phyloP scores from a whole-genome alignment of 2,888 invertebrate species.

The Drosophila subquinaria region DNA sequence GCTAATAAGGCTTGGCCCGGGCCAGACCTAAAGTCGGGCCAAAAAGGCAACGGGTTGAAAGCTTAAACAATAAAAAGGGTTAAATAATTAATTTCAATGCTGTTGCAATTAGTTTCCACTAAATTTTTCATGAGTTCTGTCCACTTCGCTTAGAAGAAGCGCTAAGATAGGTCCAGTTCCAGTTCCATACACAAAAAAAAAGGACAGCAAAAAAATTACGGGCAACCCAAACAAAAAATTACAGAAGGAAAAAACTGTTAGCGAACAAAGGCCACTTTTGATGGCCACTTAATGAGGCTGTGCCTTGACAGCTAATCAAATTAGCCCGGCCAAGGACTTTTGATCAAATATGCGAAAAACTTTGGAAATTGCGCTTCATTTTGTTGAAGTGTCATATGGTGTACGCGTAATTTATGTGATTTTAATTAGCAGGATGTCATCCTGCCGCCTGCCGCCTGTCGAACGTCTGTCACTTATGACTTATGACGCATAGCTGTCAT shows the following conservation, averaged over 20 bases:
- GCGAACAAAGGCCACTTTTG: constrained; percentile 53
- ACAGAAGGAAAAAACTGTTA: constrained; percentile 19
- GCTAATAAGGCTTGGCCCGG: constrained; percentile 75
- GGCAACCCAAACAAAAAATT: constrained; percentile 8
- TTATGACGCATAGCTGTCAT: constrained; percentile 79
- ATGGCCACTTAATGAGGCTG: constrained; percentile 72
- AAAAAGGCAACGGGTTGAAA: constrained; percentile 64
- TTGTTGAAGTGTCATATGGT: constrained; percentile 65
- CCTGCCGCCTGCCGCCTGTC: constrained; percentile 8
- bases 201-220: constrained; percentile 18
- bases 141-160: constrained; percentile 38
- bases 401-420: constrained; percentile 75
- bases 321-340: constrained; percentile 71
- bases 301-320: constrained; percentile 74
- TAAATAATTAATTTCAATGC: constrained; percentile 83
- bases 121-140: constrained; percentile 80
- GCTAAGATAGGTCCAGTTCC: constrained; percentile 37
- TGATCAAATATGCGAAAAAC: constrained; percentile 65
- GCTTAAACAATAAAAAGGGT: constrained; percentile 82
- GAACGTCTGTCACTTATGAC: constrained; percentile 33
- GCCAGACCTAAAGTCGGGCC: constrained; percentile 30
- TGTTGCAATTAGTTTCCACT: constrained; percentile 80
- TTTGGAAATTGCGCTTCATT: constrained; percentile 56
- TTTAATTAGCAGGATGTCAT: constrained; percentile 70
- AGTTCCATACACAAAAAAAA: constrained; percentile 18